A percentile compares a stretch with the other conserved stretches of the same genome.
Evolutionary conservation across 2,113 vertebrate genomes (phyloP).

Genomic region (Neotoma lepida): DNA sequence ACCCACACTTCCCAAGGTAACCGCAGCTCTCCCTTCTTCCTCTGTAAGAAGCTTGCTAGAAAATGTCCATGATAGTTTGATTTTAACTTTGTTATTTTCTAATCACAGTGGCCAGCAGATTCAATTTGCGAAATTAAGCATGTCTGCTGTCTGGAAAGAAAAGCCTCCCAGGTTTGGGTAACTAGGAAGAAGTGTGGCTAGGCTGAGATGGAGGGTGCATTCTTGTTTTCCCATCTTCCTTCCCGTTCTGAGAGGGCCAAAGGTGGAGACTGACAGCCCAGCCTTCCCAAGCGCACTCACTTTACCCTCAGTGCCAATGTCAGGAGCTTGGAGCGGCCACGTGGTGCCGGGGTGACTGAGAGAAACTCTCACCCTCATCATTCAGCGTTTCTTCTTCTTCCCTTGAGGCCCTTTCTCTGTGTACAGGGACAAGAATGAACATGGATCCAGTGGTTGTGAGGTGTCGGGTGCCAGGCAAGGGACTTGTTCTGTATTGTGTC

Average conservation of each 20-base stretch:
- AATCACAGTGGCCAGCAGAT: background rate
- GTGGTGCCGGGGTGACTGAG: background rate
- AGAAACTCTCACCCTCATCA: background rate
- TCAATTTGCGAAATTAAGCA: background rate
- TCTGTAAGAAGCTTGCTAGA: background rate
- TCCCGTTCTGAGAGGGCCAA: background rate
- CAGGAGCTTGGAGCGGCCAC: background rate
- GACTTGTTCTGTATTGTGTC: background rate
- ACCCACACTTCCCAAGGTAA: conserved; percentile 96
- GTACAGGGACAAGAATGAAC: background rate
- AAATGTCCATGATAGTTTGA: background rate
- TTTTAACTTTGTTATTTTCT: background rate
- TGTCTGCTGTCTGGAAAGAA: background rate
- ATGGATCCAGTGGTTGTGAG: background rate
- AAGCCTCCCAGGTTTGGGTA: background rate
- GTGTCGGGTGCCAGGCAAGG: too few species aligned
- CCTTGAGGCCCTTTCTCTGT: background rate
- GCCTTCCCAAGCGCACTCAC: fast-evolving
- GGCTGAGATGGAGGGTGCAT: background rate
- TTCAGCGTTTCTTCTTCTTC: background rate
- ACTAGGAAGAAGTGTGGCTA: background rate
- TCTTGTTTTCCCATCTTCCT: background rate
- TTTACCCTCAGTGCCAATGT: background rate
- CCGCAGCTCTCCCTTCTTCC: background rate
- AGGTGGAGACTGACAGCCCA: background rate